phyloP scores from a whole-genome alignment of 2,888 invertebrate genomes.

The Iselma pallidipennis region DNA sequence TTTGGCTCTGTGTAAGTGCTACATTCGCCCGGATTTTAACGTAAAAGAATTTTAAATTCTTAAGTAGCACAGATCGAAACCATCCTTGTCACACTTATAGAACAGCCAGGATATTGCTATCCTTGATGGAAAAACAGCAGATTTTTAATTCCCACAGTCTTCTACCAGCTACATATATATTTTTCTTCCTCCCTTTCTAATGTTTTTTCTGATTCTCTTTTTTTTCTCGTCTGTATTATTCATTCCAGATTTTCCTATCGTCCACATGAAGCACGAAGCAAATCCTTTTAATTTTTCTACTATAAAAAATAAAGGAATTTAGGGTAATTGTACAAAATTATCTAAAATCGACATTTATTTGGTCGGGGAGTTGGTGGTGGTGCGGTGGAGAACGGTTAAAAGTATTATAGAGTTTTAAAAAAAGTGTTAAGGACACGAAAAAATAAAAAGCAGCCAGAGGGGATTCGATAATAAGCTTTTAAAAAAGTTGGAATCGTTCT shows the following conservation, averaged over 20 bases:
- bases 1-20: slow-evolving; percentile 45
- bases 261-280: neutral
- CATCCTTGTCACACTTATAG: neutral
- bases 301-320: neutral
- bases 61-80: slow-evolving; percentile 45
- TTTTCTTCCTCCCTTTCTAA: slow-evolving; percentile 42
- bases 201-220: slow-evolving; percentile 45
- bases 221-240: slow-evolving; percentile 26
- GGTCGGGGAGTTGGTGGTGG: neutral
- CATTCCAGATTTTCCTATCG: neutral
- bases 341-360: neutral
- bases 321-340: neutral
- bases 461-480: slow-evolving; percentile 57
- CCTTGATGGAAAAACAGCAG: slow-evolving; percentile 55
- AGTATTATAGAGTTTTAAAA: slow-evolving; percentile 55
- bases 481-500: slow-evolving; percentile 53
- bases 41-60: slow-evolving; percentile 58
- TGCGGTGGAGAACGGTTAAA: slow-evolving; percentile 25
- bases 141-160: slow-evolving; percentile 59
- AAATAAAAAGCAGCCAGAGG: slow-evolving; percentile 46
- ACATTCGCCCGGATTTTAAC: slow-evolving; percentile 56
- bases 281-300: neutral
- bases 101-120: slow-evolving; percentile 24
- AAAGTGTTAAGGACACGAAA: slow-evolving; percentile 54
- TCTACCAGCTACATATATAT: slow-evolving; percentile 55